These are phyloP conservation scores for Menidia menidia DNA, from an alignment of 2,797 vertebrate genomes.

Conservation along the genomic window DNA sequence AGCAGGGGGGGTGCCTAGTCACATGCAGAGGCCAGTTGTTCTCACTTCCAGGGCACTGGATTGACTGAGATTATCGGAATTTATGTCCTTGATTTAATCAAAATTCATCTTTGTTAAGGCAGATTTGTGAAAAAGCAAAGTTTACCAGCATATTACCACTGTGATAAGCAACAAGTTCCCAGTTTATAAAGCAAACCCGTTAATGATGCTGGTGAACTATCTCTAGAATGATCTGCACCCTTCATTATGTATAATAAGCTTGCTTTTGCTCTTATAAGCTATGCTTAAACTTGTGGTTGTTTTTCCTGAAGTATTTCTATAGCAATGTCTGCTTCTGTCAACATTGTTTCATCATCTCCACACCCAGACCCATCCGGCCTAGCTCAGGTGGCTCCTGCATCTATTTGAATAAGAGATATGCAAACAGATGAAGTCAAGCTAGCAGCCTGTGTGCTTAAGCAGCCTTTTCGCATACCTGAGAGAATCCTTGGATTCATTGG, in stretches of 20 bases:
- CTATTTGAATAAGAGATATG: conserved; percentile 73
- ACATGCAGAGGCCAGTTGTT: conserved; percentile 37
- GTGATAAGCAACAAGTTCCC: conserved; percentile 59
- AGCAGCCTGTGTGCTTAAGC: conserved; percentile 66
- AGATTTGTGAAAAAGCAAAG: conserved; percentile 38
- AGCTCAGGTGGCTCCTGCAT: conserved; percentile 71
- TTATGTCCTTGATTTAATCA: conserved; percentile 45
- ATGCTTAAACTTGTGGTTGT: conserved; percentile 41
- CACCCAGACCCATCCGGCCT: conserved; percentile 49
- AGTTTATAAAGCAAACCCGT: conserved; percentile 69
- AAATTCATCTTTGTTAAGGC: conserved; percentile 29
- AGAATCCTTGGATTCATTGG: conserved; percentile 70
- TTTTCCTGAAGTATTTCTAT: conserved; percentile 37
- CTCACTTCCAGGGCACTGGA: conserved; percentile 40
- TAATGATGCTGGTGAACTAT: conserved; percentile 50
- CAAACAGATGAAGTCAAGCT: conserved; percentile 75
- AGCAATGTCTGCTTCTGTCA: conserved; percentile 36
- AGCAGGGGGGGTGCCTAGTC: conserved; percentile 40
- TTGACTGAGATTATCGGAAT: conserved; percentile 35
- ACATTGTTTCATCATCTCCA: conserved; percentile 52
- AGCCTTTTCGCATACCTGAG: conserved; percentile 70
- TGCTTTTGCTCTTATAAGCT: conserved; percentile 24
- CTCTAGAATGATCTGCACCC: conserved; percentile 49
- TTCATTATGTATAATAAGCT: conserved; percentile 44
- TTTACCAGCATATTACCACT: conserved; percentile 73